Evolutionary conservation across 2,797 vertebrate species (phyloP).

Genomic region (Harpagifer antarcticus): DNA sequence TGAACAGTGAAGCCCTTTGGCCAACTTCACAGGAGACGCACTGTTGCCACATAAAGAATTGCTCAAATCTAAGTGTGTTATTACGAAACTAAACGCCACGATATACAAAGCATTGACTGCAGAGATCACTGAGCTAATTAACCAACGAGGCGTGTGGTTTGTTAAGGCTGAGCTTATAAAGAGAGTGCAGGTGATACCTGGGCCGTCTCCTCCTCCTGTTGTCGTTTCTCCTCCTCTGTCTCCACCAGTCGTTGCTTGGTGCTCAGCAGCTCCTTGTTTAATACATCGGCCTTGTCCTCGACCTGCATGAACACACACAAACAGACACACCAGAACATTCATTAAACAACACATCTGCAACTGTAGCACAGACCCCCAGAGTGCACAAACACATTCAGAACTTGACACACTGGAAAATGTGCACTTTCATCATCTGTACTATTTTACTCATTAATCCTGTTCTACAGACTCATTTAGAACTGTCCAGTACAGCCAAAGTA

Average conservation of each 20-base stretch:
- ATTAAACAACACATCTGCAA: slow-evolving; percentile 7
- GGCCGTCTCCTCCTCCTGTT: slow-evolving; percentile 95
- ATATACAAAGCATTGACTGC: not conserved
- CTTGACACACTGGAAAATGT: not conserved
- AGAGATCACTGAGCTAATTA: not conserved
- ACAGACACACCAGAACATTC: not conserved
- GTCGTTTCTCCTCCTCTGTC: slow-evolving; percentile 95
- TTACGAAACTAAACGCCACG: not conserved
- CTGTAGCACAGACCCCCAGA: not conserved
- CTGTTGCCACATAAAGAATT: not conserved
- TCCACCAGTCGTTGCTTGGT: slow-evolving; percentile 97
- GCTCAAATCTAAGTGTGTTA: not conserved
- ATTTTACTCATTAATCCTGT: not conserved
- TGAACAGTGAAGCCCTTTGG: too few species aligned
- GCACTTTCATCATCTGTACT: not conserved
- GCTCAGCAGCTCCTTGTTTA: slow-evolving; percentile 97
- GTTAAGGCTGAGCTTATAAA: not conserved
- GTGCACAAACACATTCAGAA: slow-evolving; percentile 1
- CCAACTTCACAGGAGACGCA: not conserved
- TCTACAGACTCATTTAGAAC: not conserved
- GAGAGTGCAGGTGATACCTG: slow-evolving; percentile 84
- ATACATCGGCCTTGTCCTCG: slow-evolving; percentile 96
- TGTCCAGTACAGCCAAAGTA: not conserved
- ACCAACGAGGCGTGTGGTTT: not conserved
- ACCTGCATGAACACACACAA: slow-evolving; percentile 80